Percentiles rank a stretch among this genome's conserved stretches.
Conservation (phyloP, 2,888 invertebrate species). For the Melinaea menophilus region DNA sequence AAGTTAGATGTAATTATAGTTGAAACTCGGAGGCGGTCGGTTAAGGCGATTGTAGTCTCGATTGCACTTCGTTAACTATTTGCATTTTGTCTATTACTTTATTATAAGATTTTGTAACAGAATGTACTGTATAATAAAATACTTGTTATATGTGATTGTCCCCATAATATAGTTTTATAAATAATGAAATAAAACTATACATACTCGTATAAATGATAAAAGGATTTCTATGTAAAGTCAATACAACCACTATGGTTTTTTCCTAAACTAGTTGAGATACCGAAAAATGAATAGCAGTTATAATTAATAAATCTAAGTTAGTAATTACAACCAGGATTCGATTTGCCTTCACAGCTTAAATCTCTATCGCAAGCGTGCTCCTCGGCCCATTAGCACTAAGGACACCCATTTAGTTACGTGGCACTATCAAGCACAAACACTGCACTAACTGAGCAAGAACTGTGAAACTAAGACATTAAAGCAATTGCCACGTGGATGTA, state of each 20-base stretch:
- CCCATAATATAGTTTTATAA: too few relatives aligned
- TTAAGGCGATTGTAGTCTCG: constrained; percentile 54
- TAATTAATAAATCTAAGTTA: not conserved
- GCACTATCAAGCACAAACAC: constrained; percentile 8
- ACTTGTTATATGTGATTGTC: too few relatives aligned
- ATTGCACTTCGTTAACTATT: constrained; percentile 58
- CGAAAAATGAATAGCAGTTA: not conserved
- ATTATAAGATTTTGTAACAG: constrained; percentile 20
- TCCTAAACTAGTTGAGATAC: too few relatives aligned
- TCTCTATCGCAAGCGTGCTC: constrained; percentile 1
- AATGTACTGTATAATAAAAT: too few relatives aligned
- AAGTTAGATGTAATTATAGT: constrained; percentile 73
- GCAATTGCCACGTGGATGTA: constrained; percentile 6
- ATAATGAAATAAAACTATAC: too few relatives aligned
- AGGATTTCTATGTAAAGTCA: too few relatives aligned
- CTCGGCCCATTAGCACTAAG: not conserved
- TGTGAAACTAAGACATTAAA: constrained; percentile 13
- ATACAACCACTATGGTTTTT: too few relatives aligned
- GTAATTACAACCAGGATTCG: constrained; percentile 1
- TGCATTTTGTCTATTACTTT: constrained; percentile 49
- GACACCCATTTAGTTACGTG: constrained; percentile 5
- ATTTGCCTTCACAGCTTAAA: constrained; percentile 2
- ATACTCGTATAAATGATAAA: too few relatives aligned
- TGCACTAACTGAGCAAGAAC: constrained; percentile 10
- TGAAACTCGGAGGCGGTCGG: constrained; percentile 54